Evolutionary conservation across 2,797 vertebrate genomes (phyloP).

Genomic region (Falco rusticolus): DNA sequence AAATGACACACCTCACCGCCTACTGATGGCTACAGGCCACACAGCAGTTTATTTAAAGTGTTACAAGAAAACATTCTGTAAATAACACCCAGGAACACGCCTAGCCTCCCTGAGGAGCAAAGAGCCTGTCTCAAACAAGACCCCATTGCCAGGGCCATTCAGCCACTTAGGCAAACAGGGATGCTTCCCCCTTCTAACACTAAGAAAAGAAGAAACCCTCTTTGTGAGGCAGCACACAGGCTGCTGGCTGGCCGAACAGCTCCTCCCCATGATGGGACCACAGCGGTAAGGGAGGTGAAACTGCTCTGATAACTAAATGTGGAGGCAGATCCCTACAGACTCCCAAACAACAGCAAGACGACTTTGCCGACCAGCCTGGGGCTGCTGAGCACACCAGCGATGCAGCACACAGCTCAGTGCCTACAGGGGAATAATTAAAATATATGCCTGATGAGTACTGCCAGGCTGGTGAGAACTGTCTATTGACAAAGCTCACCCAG

Average conservation of each 20-base stretch:
- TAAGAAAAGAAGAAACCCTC: neutral
- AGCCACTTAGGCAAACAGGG: neutral
- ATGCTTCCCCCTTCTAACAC: neutral
- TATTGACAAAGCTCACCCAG: neutral
- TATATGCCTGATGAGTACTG: accelerated
- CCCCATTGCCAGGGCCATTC: neutral
- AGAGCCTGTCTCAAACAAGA: neutral
- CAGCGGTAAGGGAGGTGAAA: neutral
- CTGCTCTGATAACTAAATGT: neutral
- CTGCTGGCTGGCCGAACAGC: neutral
- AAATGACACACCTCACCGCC: neutral
- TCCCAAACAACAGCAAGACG: accelerated
- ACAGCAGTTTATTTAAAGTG: neutral
- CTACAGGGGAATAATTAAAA: neutral
- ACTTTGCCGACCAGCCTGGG: neutral
- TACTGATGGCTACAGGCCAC: neutral
- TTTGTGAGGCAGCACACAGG: neutral
- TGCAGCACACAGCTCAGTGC: neutral
- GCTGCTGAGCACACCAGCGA: neutral
- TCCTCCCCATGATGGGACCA: neutral
- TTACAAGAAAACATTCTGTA: neutral
- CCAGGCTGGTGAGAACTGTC: neutral
- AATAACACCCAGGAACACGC: neutral
- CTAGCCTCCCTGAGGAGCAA: neutral
- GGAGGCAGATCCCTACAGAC: neutral